phyloP scores from a whole-genome alignment of 2,888 invertebrate genomes.

The Xylota segnis region DNA sequence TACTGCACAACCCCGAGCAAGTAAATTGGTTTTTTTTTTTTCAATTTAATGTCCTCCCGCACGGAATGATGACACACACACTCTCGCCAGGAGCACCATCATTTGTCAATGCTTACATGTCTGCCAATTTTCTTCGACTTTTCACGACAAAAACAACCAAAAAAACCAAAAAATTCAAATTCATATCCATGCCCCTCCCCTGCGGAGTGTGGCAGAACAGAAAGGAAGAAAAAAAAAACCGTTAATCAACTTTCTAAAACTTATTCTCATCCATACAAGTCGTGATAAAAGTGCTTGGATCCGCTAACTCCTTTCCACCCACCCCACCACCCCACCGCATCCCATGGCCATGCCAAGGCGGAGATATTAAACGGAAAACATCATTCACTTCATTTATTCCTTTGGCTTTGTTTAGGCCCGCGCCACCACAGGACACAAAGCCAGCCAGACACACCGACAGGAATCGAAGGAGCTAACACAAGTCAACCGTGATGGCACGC shows the following conservation, averaged over 20 bases:
- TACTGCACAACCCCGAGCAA: not conserved
- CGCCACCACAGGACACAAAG: slow-evolving; percentile 46
- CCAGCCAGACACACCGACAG: slow-evolving; percentile 21
- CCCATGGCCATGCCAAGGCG: slow-evolving; percentile 43
- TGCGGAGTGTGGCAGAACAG: not conserved
- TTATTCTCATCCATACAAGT: slow-evolving; percentile 69
- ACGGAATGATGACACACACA: not conserved
- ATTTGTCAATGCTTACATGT: slow-evolving; percentile 72
- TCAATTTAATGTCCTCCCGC: slow-evolving; percentile 13
- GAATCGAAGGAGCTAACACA: slow-evolving; percentile 5
- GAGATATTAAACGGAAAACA: slow-evolving; percentile 67
- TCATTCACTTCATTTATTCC: slow-evolving; percentile 69
- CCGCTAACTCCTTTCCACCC: not conserved
- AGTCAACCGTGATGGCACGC: slow-evolving; percentile 59
- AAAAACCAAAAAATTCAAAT: slow-evolving; percentile 53
- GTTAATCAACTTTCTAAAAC: slow-evolving; percentile 74
- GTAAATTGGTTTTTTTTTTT: not conserved
- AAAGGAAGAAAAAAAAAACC: slow-evolving; percentile 39
- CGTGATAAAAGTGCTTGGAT: slow-evolving; percentile 59
- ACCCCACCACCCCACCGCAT: not conserved
- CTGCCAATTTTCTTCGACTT: slow-evolving; percentile 62
- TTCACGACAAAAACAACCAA: slow-evolving; percentile 39
- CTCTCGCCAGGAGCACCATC: slow-evolving; percentile 8
- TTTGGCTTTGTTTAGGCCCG: slow-evolving; percentile 50
- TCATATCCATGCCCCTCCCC: slow-evolving; percentile 48